These are phyloP conservation scores for Pachliopta kotzebuea DNA, from an alignment of 2,888 invertebrate species.

Conservation along the genomic window DNA sequence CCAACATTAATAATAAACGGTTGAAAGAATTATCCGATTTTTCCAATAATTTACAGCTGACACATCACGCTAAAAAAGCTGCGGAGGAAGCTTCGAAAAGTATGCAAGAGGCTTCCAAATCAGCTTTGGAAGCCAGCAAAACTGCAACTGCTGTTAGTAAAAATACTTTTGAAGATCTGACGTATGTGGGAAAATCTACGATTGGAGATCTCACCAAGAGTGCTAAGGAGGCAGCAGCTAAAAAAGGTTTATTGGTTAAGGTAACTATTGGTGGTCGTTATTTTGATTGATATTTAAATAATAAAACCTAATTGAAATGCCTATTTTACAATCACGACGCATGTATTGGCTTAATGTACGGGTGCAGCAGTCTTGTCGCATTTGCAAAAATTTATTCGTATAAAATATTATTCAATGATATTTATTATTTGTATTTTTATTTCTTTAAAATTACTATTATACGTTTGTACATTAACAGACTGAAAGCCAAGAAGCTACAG, in stretches of 20 bases:
- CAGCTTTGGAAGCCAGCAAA: constrained; percentile 91
- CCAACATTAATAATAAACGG: no score
- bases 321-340: no score
- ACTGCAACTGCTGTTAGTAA: constrained; percentile 93
- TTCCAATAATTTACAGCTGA: constrained; percentile 79
- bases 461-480: constrained; percentile 5
- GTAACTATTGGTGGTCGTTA: constrained; percentile 66
- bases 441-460: not conserved
- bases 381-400: no score
- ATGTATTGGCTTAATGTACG: no score
- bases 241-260: constrained; percentile 89
- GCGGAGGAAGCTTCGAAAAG: constrained; percentile 91
- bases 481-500: constrained; percentile 63
- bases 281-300: not conserved
- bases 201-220: constrained; percentile 94
- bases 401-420: no score
- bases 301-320: not conserved
- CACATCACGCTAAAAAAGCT: constrained; percentile 93
- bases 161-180: constrained; percentile 92
- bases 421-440: not conserved
- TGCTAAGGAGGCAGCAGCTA: constrained; percentile 92
- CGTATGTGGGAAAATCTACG: constrained; percentile 94
- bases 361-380: no score
- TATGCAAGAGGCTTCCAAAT: constrained; percentile 91
- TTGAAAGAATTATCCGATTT: no score